These are phyloP conservation scores for Pleuronectes platessa DNA, from an alignment of 2,113 vertebrate species.

Conservation along the genomic window DNA sequence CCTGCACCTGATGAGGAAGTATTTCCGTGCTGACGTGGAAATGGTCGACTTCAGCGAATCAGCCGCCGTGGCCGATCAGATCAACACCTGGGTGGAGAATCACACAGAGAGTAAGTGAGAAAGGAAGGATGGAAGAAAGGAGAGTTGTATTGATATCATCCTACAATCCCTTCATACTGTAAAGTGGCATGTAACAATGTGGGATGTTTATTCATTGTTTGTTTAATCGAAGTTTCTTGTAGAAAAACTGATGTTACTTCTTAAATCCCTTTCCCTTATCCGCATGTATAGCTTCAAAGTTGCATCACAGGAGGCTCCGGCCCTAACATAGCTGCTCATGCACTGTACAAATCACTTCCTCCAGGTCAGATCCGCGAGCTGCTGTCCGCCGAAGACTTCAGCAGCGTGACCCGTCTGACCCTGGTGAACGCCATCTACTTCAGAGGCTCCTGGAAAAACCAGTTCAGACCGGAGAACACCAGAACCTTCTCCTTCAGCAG, in stretches of 20 bases:
- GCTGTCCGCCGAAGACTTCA: slow-evolving; percentile 92
- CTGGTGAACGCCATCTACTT: slow-evolving; percentile 96
- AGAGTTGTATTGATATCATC: background rate
- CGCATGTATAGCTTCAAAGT: background rate
- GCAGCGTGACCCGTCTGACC: slow-evolving; percentile 86
- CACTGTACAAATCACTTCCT: background rate
- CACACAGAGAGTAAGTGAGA: slow-evolving; percentile 92
- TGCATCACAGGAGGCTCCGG: background rate
- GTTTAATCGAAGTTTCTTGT: slow-evolving; percentile 8
- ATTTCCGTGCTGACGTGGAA: slow-evolving; percentile 90
- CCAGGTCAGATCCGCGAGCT: slow-evolving; percentile 92
- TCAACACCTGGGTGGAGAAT: slow-evolving; percentile 98
- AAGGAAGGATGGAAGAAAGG: background rate
- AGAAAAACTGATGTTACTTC: background rate
- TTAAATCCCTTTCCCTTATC: background rate
- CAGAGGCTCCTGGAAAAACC: slow-evolving; percentile 97
- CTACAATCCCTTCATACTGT: background rate
- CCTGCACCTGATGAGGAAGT: slow-evolving; percentile 91
- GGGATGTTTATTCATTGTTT: slow-evolving; percentile 1
- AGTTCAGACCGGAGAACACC: slow-evolving; percentile 97
- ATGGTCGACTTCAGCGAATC: slow-evolving; percentile 92
- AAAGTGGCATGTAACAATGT: background rate
- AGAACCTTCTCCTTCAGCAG: slow-evolving; percentile 97
- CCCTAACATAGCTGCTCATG: background rate
- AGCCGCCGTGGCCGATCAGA: slow-evolving; percentile 87